Base-by-base conservation (phyloP, 1,140 invertebrate species). In the Bactericera cockerelli region DNA sequence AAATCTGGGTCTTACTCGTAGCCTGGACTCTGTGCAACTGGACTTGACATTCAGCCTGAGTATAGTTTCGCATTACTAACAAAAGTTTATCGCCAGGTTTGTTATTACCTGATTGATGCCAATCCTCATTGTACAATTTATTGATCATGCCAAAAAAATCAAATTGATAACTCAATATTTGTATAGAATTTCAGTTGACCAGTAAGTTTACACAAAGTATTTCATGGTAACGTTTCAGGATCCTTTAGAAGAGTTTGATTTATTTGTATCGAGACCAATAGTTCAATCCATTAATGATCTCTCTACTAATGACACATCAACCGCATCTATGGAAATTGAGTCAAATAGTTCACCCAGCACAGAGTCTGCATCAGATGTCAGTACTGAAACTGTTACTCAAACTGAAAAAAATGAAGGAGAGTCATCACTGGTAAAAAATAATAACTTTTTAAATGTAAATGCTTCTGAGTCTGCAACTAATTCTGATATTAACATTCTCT, bases 391-490 rank as follows among this genome's bases (percentile, higher is more conserved):
- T 16, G n/a, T 49, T 22, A 16, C 42, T 4, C 8, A 49, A 49
- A 49, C 8, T 49, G 22, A 19, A 49, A 22, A 49, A 49, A 49
- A 49, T 49, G 42, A 49, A 49, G 42, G 42, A 49, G 42, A 49
- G 22, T 22, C 42, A 49, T 49, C 42, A 22, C 42, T 49, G 42
- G 42, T 49, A 49, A 49, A 49, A 49, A 22, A 49, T 49, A 49
- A 49, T 49, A 22, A 49, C 22, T 49, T 49, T 6, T 49, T 49
- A 4, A 16, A 49, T 19, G n/a, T 49, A 49, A 31, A 31, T 31
- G 28, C 28, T 31, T 31, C 28, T 31, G 42, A 49, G 3, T 10
- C 4, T 49, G 22, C 42, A 49, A 49, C 42, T 49, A 49, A 49
- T 49, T 49, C 42, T 49, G 42, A 16, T 4, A 49, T 19, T 49